Conservation (phyloP, 2,888 invertebrate genomes). For the Pristionchus arcanus region DNA sequence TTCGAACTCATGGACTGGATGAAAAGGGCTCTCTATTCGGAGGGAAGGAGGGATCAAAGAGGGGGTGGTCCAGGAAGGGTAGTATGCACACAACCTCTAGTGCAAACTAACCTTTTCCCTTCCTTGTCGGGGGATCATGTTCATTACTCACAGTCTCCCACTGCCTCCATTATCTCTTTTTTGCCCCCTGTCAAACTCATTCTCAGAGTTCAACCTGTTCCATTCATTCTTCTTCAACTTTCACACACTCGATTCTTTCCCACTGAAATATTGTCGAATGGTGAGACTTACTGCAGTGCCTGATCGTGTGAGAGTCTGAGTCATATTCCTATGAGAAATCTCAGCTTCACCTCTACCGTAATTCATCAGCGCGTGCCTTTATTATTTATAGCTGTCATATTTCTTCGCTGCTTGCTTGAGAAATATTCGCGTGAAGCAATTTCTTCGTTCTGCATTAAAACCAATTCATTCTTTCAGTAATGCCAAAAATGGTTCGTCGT, state of each 20-base stretch:
- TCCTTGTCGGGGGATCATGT: neutral
- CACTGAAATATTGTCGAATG: neutral
- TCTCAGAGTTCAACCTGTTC: slow-evolving; percentile 35
- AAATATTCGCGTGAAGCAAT: neutral
- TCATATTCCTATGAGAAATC: neutral
- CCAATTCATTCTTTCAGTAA: neutral
- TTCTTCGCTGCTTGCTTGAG: neutral
- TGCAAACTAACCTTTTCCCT: slow-evolving; percentile 43
- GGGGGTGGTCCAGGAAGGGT: slow-evolving; percentile 8
- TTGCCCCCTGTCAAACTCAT: neutral
- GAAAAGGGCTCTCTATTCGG: slow-evolving; percentile 5
- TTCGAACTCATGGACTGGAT: neutral
- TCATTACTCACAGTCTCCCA: neutral
- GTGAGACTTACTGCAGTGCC: neutral
- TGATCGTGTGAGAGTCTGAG: neutral
- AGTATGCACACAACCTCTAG: slow-evolving; percentile 4
- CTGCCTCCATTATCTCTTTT: neutral
- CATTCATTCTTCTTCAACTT: neutral
- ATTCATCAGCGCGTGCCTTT: neutral
- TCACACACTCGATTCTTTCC: neutral
- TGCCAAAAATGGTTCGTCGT: neutral
- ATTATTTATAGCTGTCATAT: neutral
- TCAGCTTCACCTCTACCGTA: neutral
- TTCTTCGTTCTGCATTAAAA: neutral
- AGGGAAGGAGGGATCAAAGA: too few relatives aligned